phyloP scores from a whole-genome alignment of 2,797 vertebrate species.

The Emydoidea blandingii region DNA sequence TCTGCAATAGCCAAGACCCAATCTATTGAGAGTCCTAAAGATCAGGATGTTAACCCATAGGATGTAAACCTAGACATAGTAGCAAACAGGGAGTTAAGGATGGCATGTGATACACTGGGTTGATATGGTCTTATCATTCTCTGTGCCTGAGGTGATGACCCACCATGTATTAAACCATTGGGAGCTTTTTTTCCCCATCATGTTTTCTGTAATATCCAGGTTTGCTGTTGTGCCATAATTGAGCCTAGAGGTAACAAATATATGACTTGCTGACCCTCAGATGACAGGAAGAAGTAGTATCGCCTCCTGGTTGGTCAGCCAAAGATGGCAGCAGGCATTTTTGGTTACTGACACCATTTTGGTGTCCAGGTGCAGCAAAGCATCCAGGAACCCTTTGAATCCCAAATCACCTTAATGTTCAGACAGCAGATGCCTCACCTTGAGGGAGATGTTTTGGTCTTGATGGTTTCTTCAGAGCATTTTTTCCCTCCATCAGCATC shows the following conservation, averaged over 20 bases:
- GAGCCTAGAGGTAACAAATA: slow-evolving; percentile 29
- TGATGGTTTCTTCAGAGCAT: not conserved
- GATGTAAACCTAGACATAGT: not conserved
- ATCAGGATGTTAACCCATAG: slow-evolving; percentile 41
- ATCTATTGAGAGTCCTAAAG: not conserved
- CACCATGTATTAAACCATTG: slow-evolving; percentile 70
- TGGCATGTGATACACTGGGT: slow-evolving; percentile 28
- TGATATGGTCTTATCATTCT: slow-evolving; percentile 55
- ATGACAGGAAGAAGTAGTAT: not conserved
- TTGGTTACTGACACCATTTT: not conserved
- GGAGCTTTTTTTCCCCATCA: slow-evolving; percentile 42
- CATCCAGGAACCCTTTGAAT: not conserved
- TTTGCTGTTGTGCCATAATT: slow-evolving; percentile 10
- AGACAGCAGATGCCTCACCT: not conserved
- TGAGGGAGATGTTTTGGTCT: not conserved
- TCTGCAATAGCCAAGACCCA: slow-evolving; percentile 30
- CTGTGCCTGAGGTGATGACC: slow-evolving; percentile 56
- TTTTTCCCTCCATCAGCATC: not conserved
- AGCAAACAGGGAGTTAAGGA: slow-evolving; percentile 19
- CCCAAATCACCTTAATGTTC: not conserved
- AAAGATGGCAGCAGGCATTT: not conserved
- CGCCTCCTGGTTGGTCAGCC: not conserved
- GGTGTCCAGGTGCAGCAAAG: not conserved
- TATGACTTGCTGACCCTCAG: not conserved
- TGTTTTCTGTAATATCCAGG: not conserved